Evolutionary conservation across 2,113 vertebrate species (phyloP), one percentile per base, ranked within the genome.

Genomic region (Spermophilus dauricus): DNA sequence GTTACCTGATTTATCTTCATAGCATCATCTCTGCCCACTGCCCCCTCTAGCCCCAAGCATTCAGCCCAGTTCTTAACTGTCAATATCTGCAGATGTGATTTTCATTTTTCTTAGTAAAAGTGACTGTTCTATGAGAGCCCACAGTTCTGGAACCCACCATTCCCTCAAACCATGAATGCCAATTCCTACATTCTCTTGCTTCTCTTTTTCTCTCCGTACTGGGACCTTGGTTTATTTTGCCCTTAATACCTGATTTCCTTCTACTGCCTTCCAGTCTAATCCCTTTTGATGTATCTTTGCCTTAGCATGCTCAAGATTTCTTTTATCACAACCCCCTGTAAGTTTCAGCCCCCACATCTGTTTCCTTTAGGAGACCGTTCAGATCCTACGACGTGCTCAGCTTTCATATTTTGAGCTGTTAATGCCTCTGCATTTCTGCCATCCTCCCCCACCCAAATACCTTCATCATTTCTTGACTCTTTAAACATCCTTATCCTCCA

Each of bases 91-190:
- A 24, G 53, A 70, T 84, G 48, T 8, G 48, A 83, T 32, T 45
- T 77, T 30, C 34, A 83, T 63, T 95, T 91, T 93, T 83, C 78
- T 78, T 32, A 56, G 77, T 61, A 34, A 69, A 91, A 72, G 42
- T 58, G 30, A 8, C 32, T 77, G 16, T 78, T 53, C 28, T 30
- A 14, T 39, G 37, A 1, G 2, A 92, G 24, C 30, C 17, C 26
- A 24, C 14, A 48, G 34, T 67, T 65, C 48, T 34, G 42, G 73
- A 77, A 94, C 2, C 69, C 26, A 45, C 51, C 14, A 34, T 6
- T 18, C 80, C 51, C 72, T 48, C 81, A 76, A 51, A 53, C 8
- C 51, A 18, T 28, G 48, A 56, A 89, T 18, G 39, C 3, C 61
- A 48, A 34, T 78, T 81, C 45, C 17, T 24, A 63, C 34, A 48